Percentiles rank a stretch among this genome's conserved stretches.
phyloP scores from a whole-genome alignment of 2,797 vertebrate species.

The Hapalemur alaotrensis region DNA sequence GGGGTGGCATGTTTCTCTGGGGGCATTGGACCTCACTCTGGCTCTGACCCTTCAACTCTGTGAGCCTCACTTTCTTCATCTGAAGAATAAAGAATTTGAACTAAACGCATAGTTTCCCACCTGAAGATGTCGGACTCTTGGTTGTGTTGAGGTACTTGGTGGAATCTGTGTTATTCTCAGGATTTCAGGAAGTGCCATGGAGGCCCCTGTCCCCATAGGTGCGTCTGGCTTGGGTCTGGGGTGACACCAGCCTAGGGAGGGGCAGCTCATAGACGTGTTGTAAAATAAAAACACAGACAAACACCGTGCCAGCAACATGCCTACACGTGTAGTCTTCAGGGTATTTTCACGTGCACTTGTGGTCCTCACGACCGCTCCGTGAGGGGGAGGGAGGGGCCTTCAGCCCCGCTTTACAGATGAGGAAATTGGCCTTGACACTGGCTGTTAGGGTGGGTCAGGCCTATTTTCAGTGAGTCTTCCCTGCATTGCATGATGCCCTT shows the following conservation, averaged over 20 bases:
- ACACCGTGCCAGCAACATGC: fast-evolving
- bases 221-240: neutral
- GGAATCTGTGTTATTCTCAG: neutral
- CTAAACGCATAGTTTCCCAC: neutral
- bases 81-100: neutral
- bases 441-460: fast-evolving
- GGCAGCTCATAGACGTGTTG: neutral
- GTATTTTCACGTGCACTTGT: fast-evolving
- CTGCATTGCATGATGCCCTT: neutral
- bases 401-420: neutral
- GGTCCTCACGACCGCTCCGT: fast-evolving
- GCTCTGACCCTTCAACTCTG: neutral
- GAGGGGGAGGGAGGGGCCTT: fast-evolving
- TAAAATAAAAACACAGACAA: neutral
- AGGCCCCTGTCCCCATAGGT: neutral
- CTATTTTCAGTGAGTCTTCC: neutral
- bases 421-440: neutral
- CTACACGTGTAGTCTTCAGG: fast-evolving
- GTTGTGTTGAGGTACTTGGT: neutral
- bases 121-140: fast-evolving
- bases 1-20: neutral
- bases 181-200: neutral
- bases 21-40: neutral
- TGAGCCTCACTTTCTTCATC: neutral
- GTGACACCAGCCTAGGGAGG: neutral